Percentiles rank a stretch among this genome's conserved stretches.
These are phyloP conservation scores for Odocoileus virginianus DNA, from an alignment of 2,113 vertebrate species.

Conservation along the genomic window DNA sequence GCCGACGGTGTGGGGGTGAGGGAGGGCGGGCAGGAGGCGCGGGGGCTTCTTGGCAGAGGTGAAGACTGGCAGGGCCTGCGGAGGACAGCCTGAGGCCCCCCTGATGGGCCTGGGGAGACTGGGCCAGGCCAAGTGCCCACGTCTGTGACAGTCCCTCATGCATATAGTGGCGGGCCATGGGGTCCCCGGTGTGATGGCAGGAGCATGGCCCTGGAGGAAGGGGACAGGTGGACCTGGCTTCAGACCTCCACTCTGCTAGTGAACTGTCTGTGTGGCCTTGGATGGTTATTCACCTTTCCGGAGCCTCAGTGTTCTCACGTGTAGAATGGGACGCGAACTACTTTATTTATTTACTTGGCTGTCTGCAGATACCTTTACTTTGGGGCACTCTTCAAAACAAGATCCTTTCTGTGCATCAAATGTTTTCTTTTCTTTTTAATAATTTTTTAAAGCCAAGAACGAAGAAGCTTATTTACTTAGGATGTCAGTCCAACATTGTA, in stretches of 20 bases:
- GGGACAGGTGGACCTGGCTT: too few species aligned
- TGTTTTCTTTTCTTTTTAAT: neutral
- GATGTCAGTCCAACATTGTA: neutral
- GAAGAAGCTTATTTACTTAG: conserved; percentile 19
- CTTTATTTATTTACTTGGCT: neutral
- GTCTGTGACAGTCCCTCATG: fast-evolving
- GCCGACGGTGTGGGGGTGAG: fast-evolving
- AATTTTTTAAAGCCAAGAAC: neutral
- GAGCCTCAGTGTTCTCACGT: neutral
- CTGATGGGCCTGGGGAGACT: neutral
- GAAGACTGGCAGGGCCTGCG: fast-evolving
- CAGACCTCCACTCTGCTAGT: neutral
- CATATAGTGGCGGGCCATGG: too few species aligned
- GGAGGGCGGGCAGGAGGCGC: neutral
- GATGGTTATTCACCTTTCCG: fast-evolving
- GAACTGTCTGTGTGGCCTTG: neutral
- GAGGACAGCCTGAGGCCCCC: neutral
- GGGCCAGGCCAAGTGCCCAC: too few species aligned
- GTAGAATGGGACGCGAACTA: too few species aligned
- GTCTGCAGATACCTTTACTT: neutral
- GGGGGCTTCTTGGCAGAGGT: neutral
- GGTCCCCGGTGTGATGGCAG: too few species aligned
- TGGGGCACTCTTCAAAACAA: neutral
- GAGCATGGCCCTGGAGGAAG: fast-evolving
- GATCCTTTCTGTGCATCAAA: neutral